Base-by-base conservation (phyloP, 2,797 vertebrate genomes). In the Notolepis coatsorum region DNA sequence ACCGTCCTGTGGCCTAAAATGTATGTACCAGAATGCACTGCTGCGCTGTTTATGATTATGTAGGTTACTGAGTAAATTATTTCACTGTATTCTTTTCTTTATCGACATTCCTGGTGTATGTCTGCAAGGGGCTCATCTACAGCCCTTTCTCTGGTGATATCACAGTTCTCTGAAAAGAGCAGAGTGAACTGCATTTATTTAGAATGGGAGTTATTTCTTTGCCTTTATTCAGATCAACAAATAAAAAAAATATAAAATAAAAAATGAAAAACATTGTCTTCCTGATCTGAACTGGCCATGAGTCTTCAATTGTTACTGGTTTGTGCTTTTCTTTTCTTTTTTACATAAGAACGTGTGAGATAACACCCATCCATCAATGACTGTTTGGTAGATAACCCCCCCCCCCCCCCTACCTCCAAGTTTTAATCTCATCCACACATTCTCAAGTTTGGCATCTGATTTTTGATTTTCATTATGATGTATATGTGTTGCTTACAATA, bases 131-230 rank as follows among this genome's bases (percentile, higher is more conserved):
- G 33, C n/a, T 51, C 53, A 50, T 39, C 7, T 13, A 17, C 31
- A 7, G n/a, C 28, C 3, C 9, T 35, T 39, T 41, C 4, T 54
- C 1, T 37, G 31, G 20, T 38, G 18, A 25, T 7, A 47, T 37
- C 12, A 31, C 27, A 43, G 38, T 33, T 47, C 20, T 61, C 49
- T 61, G 31, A 24, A 46, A 61, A 54, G 51, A 42, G 39, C 37
- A 51, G 47, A 54, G 25, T 75, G 35, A 76, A 64, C 39, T 59
- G 59, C 53, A 51, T 57, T 47, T 64, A 58, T 71, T 78, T 64
- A 1, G 33, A 37, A 46, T 59, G 68, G 4, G 15, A 55, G 6
- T 8, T 30, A 1, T 64, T 61, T n/a, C 8, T 39, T 48, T 31
- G 13, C 39, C 53, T 6, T 51, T 43, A 42, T 15, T 51, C 2